These are phyloP conservation scores for Leptogaster cylindrica DNA, from an alignment of 2,888 invertebrate species.

Conservation along the genomic window DNA sequence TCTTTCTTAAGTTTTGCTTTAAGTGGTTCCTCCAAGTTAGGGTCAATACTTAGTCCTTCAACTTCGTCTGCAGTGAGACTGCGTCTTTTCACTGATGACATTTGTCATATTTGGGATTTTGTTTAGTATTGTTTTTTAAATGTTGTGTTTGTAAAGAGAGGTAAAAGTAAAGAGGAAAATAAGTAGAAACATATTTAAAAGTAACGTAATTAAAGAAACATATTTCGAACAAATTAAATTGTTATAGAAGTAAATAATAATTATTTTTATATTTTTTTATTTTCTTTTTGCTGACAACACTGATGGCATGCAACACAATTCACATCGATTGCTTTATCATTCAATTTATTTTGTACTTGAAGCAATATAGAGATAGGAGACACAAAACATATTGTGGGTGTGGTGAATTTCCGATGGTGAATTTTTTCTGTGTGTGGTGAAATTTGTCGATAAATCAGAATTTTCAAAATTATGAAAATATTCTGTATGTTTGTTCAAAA, in stretches of 20 bases:
- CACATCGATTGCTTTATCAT: neutral
- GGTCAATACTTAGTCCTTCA: conserved; percentile 65
- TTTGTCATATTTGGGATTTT: conserved; percentile 7
- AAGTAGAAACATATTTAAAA: neutral
- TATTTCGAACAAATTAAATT: neutral
- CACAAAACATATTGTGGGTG: conserved; percentile 1
- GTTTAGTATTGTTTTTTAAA: neutral
- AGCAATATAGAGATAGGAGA: neutral
- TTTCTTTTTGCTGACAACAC: conserved; percentile 1
- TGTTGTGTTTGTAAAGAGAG: conserved; percentile 6
- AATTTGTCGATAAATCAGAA: too few species aligned
- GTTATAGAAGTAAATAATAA: neutral
- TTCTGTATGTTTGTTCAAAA: too few species aligned
- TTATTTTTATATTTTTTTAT: neutral
- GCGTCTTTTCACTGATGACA: conserved; percentile 60
- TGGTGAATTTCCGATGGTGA: too few species aligned
- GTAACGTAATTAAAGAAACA: neutral
- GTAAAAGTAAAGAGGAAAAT: conserved; percentile 4
- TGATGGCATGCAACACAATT: conserved; percentile 21
- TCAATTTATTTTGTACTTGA: neutral
- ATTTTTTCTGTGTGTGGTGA: too few species aligned
- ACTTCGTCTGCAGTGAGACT: conserved; percentile 69
- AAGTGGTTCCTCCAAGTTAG: conserved; percentile 70
- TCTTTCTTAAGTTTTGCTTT: conserved; percentile 69
- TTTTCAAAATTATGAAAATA: too few species aligned